Percentiles rank a stretch among this genome's conserved stretches.
Conservation (phyloP, 2,113 vertebrate genomes). For the Hiodon tergisus region DNA sequence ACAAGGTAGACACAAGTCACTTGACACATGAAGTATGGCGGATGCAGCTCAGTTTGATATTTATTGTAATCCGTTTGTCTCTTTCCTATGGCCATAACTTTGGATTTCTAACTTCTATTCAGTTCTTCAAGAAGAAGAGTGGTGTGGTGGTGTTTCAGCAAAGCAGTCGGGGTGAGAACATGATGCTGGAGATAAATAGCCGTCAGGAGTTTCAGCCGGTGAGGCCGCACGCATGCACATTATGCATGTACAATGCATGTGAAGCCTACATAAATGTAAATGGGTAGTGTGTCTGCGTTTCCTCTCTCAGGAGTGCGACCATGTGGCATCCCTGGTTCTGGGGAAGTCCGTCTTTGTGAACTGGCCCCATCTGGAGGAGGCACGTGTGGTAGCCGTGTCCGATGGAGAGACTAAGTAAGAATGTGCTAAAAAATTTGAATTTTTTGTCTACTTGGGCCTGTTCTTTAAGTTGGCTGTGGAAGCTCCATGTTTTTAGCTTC, state of each 20-base stretch:
- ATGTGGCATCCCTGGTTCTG: slow-evolving; percentile 66
- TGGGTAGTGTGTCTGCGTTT: background rate
- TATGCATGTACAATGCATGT: background rate
- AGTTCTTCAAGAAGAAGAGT: slow-evolving; percentile 88
- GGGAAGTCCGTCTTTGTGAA: slow-evolving; percentile 87
- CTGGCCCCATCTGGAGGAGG: slow-evolving; percentile 97
- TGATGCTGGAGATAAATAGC: slow-evolving; percentile 80
- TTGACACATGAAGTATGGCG: too few relatives aligned
- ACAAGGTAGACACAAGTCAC: slow-evolving; percentile 70
- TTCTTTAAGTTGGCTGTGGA: too few relatives aligned
- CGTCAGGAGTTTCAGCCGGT: slow-evolving; percentile 65
- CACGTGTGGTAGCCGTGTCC: slow-evolving; percentile 83
- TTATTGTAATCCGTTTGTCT: too few relatives aligned
- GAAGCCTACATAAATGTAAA: background rate
- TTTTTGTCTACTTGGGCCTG: too few relatives aligned
- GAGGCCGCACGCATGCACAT: slow-evolving; percentile 35
- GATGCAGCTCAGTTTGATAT: too few relatives aligned
- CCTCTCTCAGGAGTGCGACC: slow-evolving; percentile 70
- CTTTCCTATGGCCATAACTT: too few relatives aligned
- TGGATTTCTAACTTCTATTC: slow-evolving; percentile 11
- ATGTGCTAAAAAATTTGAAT: background rate
- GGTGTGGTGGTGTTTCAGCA: slow-evolving; percentile 94
- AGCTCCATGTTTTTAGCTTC: too few relatives aligned
- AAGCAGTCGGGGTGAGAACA: slow-evolving; percentile 93
- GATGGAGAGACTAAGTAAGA: slow-evolving; percentile 88